These are phyloP conservation scores for Acronicta alni DNA, from an alignment of 2,888 invertebrate genomes.

Conservation along the genomic window DNA sequence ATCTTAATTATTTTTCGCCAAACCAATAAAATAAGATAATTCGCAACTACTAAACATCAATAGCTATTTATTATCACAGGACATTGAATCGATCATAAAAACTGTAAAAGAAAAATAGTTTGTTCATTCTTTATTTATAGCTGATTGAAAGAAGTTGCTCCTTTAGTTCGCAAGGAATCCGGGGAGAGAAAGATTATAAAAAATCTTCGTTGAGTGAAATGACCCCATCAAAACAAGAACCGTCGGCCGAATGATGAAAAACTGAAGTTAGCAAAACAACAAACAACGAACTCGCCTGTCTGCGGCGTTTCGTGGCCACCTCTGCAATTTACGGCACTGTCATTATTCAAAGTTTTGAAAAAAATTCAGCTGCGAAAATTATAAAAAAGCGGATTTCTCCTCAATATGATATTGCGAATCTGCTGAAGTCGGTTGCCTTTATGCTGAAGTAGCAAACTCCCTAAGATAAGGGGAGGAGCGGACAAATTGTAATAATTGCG, in stretches of 20 bases:
- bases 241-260: constrained; percentile 76
- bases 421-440: constrained; percentile 85
- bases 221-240: constrained; percentile 75
- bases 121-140: constrained; percentile 56
- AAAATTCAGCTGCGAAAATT: constrained; percentile 75
- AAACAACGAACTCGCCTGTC: constrained; percentile 73
- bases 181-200: constrained; percentile 55
- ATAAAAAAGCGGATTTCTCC: constrained; percentile 74
- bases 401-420: constrained; percentile 85
- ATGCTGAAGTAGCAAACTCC: constrained; percentile 86
- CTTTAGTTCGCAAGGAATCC: constrained; percentile 51
- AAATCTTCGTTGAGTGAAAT: constrained; percentile 65
- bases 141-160: constrained; percentile 60
- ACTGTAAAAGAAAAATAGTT: constrained; percentile 37
- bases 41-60: constrained; percentile 1
- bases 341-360: constrained; percentile 85
- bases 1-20: not conserved
- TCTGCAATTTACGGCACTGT: constrained; percentile 80
- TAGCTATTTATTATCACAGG: constrained; percentile 8
- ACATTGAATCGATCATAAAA: constrained; percentile 11
- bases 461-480: constrained; percentile 88
- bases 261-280: constrained; percentile 80
- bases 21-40: not conserved
- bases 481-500: constrained; percentile 90
- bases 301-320: constrained; percentile 77